Evolutionary conservation across 2,797 vertebrate genomes (phyloP).

Genomic region (Channa striata): DNA sequence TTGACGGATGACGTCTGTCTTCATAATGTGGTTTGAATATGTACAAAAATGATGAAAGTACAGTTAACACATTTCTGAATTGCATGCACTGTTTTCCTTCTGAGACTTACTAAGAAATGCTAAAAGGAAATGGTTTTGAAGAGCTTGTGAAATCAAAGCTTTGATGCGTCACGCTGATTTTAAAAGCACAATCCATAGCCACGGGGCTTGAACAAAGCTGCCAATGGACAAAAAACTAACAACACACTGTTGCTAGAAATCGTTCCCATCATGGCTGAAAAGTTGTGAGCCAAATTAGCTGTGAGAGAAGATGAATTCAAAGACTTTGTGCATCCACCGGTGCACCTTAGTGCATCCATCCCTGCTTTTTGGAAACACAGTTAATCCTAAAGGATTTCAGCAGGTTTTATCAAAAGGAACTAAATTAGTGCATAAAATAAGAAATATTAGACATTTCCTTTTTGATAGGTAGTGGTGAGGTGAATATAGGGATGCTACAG

Average conservation of each 20-base stretch:
- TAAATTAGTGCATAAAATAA: slow-evolving; percentile 49
- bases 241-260: neutral
- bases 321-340: neutral
- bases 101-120: slow-evolving; percentile 12
- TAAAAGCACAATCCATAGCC: slow-evolving; percentile 2
- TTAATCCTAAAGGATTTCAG: slow-evolving; percentile 33
- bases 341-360: neutral
- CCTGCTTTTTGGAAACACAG: slow-evolving; percentile 28
- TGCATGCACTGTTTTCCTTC: slow-evolving; percentile 1
- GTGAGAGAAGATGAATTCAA: slow-evolving; percentile 26
- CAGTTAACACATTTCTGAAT: neutral
- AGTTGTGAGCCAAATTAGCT: neutral
- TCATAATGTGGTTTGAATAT: slow-evolving; percentile 45
- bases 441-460: slow-evolving; percentile 30
- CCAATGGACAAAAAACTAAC: neutral
- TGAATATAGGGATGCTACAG: slow-evolving; percentile 37
- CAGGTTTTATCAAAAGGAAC: no score
- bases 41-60: neutral
- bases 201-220: neutral
- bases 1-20: slow-evolving; percentile 46
- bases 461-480: slow-evolving; percentile 33
- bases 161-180: slow-evolving; percentile 4
- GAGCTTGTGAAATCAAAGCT: slow-evolving; percentile 32
- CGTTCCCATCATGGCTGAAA: neutral
- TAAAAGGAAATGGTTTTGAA: slow-evolving; percentile 2